Conservation (phyloP, 2,797 vertebrate genomes). For the Tolypeutes matacus region DNA sequence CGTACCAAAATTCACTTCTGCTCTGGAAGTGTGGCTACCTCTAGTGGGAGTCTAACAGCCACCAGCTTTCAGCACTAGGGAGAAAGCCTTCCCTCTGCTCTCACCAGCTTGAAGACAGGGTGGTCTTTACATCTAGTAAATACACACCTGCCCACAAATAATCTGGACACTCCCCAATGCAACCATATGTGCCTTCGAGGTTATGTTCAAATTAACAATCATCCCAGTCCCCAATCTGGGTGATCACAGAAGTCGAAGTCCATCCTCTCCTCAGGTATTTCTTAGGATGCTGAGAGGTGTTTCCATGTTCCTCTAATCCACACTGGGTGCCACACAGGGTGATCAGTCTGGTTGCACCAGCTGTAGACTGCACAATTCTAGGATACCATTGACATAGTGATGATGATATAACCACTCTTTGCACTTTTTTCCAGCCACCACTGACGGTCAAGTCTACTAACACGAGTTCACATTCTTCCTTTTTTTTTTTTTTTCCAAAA, state of each 20-base stretch:
- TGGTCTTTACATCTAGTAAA: neutral
- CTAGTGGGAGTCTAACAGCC: neutral
- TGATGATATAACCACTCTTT: neutral
- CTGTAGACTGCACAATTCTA: neutral
- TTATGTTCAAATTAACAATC: neutral
- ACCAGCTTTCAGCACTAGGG: neutral
- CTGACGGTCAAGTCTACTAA: neutral
- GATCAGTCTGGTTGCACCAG: neutral
- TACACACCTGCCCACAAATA: neutral
- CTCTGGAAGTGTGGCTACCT: neutral
- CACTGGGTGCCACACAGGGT: neutral
- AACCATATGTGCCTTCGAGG: neutral
- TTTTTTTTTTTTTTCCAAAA: neutral
- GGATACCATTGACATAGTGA: neutral
- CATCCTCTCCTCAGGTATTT: neutral
- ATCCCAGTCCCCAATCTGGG: neutral
- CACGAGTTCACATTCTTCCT: neutral
- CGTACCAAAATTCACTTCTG: neutral
- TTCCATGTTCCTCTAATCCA: neutral
- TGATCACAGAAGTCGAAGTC: neutral
- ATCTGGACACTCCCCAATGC: neutral
- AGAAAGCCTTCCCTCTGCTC: neutral
- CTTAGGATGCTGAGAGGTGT: neutral
- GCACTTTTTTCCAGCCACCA: neutral
- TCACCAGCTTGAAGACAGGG: neutral